Base-by-base conservation (phyloP, 2,113 vertebrate genomes). In the Chloebia gouldiae region DNA sequence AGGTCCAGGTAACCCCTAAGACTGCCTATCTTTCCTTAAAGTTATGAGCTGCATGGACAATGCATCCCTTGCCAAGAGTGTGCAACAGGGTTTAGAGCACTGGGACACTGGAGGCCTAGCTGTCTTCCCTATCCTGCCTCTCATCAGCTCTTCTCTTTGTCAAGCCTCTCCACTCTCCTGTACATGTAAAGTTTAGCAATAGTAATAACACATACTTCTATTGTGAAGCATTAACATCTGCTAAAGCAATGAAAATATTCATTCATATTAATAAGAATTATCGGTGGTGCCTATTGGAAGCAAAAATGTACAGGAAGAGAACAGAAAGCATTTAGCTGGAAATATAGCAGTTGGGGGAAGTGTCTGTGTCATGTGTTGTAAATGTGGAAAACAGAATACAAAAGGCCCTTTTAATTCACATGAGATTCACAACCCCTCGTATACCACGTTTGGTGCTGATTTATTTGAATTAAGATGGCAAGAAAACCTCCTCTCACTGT, bases 401-500 rank as follows among this genome's bases (percentile, higher is more conserved):
- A 96, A 97, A 92, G 68, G 18, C 56, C 56, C 56, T 53, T 83
- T 92, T 88, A 93, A 94, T 78, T 88, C 79, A 49, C 61, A 75
- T 56, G 90, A 88, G 85, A 94, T 92, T 92, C 44, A 44, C 0
- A 0, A 25, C 83, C 39, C 27, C 54, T 85, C 25, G 1, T 86
- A 81, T 71, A 86, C 90, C 79, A 65, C 1, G 60, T 88, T 96
- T 90, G 56, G 68, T 70, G 61, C n/a, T 90, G 92, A 93, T 90
- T 95, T 96, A 94, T 93, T 90, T 92, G 85, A 94, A 86, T 90
- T 79, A 93, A 90, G 65, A 96, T 72, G 68, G 93, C 90, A 96
- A 96, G 68, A 71, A 93, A 94, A 84, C 20, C 60, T 89, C 23
- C 16, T 93, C 88, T 92, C 0, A 1, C 68, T 86, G 76, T 10